Percentiles rank a stretch among this genome's conserved stretches.
phyloP scores from a whole-genome alignment of 2,888 invertebrate genomes.

The Leptopterna dolabrata region DNA sequence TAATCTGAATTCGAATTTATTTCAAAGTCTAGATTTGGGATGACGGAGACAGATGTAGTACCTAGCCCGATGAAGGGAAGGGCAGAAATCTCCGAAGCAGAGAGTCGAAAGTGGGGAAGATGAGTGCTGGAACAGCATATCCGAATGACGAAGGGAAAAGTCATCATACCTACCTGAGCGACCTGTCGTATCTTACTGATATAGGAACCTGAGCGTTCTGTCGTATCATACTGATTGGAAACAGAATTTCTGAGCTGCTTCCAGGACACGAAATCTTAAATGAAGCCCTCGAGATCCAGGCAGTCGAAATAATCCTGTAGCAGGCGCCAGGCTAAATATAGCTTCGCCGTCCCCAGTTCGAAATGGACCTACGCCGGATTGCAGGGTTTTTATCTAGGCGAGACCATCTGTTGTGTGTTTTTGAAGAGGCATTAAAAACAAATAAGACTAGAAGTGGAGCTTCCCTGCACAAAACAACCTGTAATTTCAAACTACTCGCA shows the following conservation, averaged over 20 bases:
- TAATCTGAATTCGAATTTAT: too few relatives aligned
- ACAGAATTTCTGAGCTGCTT: not conserved
- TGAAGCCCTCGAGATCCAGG: not conserved
- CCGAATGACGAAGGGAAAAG: too few relatives aligned
- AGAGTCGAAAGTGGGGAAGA: too few relatives aligned
- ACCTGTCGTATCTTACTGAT: too few relatives aligned
- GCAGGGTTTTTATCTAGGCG: not conserved
- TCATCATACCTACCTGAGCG: too few relatives aligned
- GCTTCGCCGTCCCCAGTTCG: not conserved
- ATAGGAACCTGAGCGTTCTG: not conserved
- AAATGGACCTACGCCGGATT: not conserved
- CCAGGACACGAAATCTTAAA: not conserved
- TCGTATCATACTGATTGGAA: not conserved
- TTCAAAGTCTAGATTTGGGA: too few relatives aligned
- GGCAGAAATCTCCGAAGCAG: too few relatives aligned
- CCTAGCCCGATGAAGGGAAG: too few relatives aligned
- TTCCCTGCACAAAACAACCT: conserved; percentile 24
- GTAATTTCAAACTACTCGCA: conserved; percentile 50
- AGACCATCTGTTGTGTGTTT: not conserved
- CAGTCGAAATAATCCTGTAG: not conserved
- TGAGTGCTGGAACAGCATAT: too few relatives aligned
- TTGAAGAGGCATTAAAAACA: conserved; percentile 34
- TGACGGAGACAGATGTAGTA: too few relatives aligned
- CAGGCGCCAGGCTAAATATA: conserved; percentile 7
- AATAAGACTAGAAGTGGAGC: conserved; percentile 40